These are phyloP conservation scores for Psilanteris sp. DNA, from an alignment of 1,140 invertebrate species.

Conservation along the genomic window DNA sequence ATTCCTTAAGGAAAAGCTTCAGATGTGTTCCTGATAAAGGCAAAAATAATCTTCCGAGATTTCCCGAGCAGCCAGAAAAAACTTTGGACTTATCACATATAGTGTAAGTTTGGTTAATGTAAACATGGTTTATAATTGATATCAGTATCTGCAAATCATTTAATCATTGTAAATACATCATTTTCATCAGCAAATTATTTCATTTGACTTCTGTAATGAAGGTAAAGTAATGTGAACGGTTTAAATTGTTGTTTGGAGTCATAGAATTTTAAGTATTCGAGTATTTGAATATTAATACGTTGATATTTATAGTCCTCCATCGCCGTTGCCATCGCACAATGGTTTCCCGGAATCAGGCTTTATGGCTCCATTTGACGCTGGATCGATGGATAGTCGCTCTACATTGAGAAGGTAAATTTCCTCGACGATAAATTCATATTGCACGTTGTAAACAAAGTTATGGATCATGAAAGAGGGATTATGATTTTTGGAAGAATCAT, in stretches of 20 bases:
- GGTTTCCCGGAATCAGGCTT: conserved; percentile 88
- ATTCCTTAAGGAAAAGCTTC: conserved; percentile 97
- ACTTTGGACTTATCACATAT: conserved; percentile 97
- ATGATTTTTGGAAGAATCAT: conserved; percentile 7
- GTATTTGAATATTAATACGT: conserved; percentile 47
- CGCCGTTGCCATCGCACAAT: conserved; percentile 92
- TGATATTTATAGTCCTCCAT: conserved; percentile 85
- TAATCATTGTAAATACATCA: not conserved
- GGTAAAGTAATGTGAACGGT: conserved; percentile 21
- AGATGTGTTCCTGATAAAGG: conserved; percentile 95
- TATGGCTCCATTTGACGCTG: conserved; percentile 86
- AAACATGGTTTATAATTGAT: too few relatives aligned
- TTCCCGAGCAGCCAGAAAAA: conserved; percentile 95
- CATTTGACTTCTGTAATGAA: not conserved
- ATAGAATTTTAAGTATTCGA: conserved; percentile 25
- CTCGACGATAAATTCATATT: conserved; percentile 34
- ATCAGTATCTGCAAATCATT: too few relatives aligned
- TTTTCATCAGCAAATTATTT: conserved; percentile 7
- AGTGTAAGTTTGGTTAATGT: conserved; percentile 92
- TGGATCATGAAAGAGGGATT: conserved; percentile 20
- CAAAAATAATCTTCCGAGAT: conserved; percentile 89
- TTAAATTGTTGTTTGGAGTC: conserved; percentile 1
- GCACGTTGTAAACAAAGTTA: conserved; percentile 32
- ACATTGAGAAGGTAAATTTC: conserved; percentile 82
- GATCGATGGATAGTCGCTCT: conserved; percentile 89